These are phyloP conservation scores for Amphipyra berbera DNA, from an alignment of 2,888 invertebrate genomes.

Conservation along the genomic window DNA sequence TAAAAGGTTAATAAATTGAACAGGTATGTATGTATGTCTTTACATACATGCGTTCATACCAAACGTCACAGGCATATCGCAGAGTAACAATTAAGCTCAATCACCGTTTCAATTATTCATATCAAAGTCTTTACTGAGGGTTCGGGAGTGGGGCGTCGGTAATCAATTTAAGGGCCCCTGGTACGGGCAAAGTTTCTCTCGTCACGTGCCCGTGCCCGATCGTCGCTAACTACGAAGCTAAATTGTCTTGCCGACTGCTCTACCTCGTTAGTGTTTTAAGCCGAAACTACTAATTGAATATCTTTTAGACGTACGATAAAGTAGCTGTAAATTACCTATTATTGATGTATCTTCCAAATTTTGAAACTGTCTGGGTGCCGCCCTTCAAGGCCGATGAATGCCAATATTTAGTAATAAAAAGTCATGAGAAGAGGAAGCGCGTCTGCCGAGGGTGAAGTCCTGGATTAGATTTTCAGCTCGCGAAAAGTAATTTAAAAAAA, in stretches of 20 bases:
- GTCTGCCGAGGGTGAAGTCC: too few species aligned
- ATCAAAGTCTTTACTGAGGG: slow-evolving; percentile 58
- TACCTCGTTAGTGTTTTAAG: slow-evolving; percentile 64
- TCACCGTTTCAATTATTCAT: slow-evolving; percentile 63
- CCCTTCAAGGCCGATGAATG: too few species aligned
- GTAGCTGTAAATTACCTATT: slow-evolving; percentile 6
- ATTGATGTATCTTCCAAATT: too few species aligned
- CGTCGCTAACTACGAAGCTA: slow-evolving; percentile 57
- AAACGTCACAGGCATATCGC: slow-evolving; percentile 21
- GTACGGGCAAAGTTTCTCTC: slow-evolving; percentile 52
- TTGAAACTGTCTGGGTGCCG: too few species aligned
- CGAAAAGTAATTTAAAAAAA: too few species aligned
- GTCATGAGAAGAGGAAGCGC: too few species aligned
- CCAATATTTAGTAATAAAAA: too few species aligned
- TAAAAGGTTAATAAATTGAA: too few species aligned
- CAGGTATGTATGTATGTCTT: not conserved
- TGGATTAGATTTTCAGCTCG: too few species aligned
- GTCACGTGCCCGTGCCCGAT: slow-evolving; percentile 56
- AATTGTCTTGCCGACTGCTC: slow-evolving; percentile 62
- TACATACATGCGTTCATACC: not conserved
- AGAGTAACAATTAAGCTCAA: slow-evolving; percentile 49
- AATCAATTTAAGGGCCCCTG: slow-evolving; percentile 65
- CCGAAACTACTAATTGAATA: slow-evolving; percentile 65
- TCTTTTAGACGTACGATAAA: slow-evolving; percentile 43
- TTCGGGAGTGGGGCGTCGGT: slow-evolving; percentile 48